Conservation (phyloP, 2,797 vertebrate species). For the Spinibarbus caldwelli region DNA sequence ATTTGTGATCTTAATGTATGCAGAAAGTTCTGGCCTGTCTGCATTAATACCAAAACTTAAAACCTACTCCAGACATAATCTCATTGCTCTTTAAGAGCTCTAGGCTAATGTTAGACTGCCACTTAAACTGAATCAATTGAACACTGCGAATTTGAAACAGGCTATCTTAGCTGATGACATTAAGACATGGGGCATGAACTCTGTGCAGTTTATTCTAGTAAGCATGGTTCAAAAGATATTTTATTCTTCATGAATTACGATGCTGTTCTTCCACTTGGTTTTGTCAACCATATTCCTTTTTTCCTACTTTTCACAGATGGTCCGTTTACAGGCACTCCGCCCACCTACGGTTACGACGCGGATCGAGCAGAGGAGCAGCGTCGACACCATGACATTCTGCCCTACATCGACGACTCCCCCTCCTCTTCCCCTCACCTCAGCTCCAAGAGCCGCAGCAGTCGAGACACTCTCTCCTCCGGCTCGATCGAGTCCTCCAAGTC, state of each 20-base stretch:
- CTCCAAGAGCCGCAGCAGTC: constrained; percentile 90
- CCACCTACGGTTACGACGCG: constrained; percentile 83
- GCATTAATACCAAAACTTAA: constrained; percentile 2
- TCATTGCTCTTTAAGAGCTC: constrained; percentile 6
- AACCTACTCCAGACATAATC: constrained; percentile 21
- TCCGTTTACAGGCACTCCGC: constrained; percentile 84
- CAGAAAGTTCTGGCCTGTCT: constrained; percentile 4
- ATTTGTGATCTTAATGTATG: neutral
- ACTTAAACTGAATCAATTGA: constrained; percentile 44
- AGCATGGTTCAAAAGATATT: neutral
- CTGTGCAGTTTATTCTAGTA: neutral
- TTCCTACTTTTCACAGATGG: constrained; percentile 76
- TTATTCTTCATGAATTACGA: neutral
- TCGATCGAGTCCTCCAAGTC: constrained; percentile 90
- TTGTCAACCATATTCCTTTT: neutral
- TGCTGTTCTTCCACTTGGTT: neutral
- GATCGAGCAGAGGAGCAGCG: constrained; percentile 91
- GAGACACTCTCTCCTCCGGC: constrained; percentile 87
- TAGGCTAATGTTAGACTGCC: constrained; percentile 21
- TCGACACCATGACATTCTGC: constrained; percentile 90
- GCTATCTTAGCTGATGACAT: constrained; percentile 51
- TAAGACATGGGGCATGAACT: constrained; percentile 34
- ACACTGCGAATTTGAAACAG: constrained; percentile 42
- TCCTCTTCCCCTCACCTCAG: constrained; percentile 94
- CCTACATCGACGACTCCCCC: constrained; percentile 95